phyloP scores from a whole-genome alignment of 2,888 invertebrate genomes.

The Eumacrocentrus americanus region DNA sequence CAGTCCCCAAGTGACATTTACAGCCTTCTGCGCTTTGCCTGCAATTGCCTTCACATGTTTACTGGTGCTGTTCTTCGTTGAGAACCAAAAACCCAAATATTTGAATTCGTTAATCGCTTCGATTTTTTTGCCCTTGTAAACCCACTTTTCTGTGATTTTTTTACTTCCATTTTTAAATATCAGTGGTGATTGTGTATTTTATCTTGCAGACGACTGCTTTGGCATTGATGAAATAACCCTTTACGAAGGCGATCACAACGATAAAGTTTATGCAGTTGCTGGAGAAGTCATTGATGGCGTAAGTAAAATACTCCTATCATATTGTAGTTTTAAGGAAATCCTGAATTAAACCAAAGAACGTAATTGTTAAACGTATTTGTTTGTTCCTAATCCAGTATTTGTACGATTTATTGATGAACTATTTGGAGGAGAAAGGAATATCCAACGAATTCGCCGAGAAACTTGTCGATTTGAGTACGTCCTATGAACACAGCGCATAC shows the following conservation, averaged over 20 bases:
- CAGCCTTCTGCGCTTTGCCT: no score
- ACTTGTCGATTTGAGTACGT: conserved; percentile 85
- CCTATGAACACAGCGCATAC: conserved; percentile 92
- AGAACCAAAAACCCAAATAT: no score
- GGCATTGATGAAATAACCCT: conserved; percentile 93
- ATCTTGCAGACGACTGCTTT: conserved; percentile 79
- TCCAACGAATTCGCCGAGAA: conserved; percentile 92
- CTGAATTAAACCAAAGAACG: conserved; percentile 1
- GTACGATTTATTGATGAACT: conserved; percentile 92
- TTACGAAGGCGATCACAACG: conserved; percentile 85
- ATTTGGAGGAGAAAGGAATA: conserved; percentile 94
- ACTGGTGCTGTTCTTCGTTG: no score
- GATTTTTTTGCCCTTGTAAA: no score
- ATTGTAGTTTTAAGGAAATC: neutral
- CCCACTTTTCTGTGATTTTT: no score
- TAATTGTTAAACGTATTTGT: conserved; percentile 19
- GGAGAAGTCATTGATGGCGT: conserved; percentile 96
- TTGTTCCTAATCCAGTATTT: conserved; percentile 75
- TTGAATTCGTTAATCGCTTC: no score
- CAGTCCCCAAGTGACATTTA: no score
- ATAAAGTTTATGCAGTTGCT: conserved; percentile 86
- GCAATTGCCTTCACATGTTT: no score
- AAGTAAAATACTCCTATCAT: conserved; percentile 58
- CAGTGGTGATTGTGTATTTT: no score
- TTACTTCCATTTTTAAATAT: no score